Evolutionary conservation across 64 coral and sea anemone genomes (phyloP).

Genomic region (Montipora foliosa): DNA sequence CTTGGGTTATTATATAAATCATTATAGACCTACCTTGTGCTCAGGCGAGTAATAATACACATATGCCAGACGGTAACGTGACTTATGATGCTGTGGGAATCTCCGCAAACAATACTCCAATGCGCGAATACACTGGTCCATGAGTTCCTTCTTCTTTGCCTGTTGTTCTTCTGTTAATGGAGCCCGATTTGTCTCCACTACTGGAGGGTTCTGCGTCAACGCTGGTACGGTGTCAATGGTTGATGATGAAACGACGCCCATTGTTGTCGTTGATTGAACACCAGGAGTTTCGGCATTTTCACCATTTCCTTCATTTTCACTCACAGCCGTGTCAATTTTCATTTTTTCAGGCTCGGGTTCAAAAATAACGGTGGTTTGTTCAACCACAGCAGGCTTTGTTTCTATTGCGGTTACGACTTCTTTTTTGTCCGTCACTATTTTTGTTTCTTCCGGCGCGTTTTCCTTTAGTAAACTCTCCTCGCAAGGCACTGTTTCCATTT

Average conservation of each 20-base stretch:
- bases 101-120: slow-evolving; percentile 85
- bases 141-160: slow-evolving; percentile 62
- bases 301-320: not conserved
- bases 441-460: not conserved
- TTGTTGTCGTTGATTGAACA: not conserved
- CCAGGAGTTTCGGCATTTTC: not conserved
- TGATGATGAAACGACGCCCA: not conserved
- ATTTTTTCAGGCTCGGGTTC: slow-evolving; percentile 46
- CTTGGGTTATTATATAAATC: no score
- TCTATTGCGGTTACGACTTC: not conserved
- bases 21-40: slow-evolving; percentile 75
- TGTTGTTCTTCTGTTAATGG: slow-evolving; percentile 77
- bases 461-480: not conserved
- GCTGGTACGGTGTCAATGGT: not conserved
- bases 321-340: not conserved
- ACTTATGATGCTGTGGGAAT: slow-evolving; percentile 99
- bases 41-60: slow-evolving; percentile 84
- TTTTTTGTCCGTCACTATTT: not conserved
- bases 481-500: not conserved
- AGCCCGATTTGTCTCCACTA: slow-evolving; percentile 8
- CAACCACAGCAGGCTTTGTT: not conserved
- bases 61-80: slow-evolving; percentile 91
- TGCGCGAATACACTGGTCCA: slow-evolving; percentile 81
- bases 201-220: not conserved
- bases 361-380: not conserved